Conservation (phyloP, 2,888 invertebrate genomes). For the Phrixothrix hirtus region DNA sequence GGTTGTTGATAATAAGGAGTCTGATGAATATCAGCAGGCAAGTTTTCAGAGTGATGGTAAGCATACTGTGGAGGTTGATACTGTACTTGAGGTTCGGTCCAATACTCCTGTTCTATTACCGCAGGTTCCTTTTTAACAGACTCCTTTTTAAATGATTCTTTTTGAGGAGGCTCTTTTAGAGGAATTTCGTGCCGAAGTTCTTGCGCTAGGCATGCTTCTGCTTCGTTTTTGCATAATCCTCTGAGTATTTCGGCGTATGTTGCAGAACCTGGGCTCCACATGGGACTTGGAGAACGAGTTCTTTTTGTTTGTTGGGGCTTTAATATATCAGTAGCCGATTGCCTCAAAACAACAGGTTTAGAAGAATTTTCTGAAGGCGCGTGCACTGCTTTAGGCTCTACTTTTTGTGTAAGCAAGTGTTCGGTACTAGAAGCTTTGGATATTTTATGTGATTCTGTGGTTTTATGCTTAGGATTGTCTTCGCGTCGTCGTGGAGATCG, state of each 20-base stretch:
- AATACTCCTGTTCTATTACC: constrained; percentile 3
- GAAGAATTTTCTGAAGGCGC: constrained; percentile 10
- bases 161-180: neutral
- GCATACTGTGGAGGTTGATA: constrained; percentile 40
- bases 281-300: constrained; percentile 69
- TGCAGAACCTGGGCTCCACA: constrained; percentile 74
- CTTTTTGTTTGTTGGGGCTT: constrained; percentile 48
- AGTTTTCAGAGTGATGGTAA: constrained; percentile 30
- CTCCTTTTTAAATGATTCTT: neutral
- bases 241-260: constrained; percentile 80
- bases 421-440: neutral
- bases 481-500: constrained; percentile 59
- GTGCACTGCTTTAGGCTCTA: constrained; percentile 12
- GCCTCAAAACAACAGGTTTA: constrained; percentile 18
- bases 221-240: constrained; percentile 52
- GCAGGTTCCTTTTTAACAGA: neutral
- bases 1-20: constrained; percentile 33
- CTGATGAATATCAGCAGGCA: constrained; percentile 18
- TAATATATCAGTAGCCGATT: constrained; percentile 31
- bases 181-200: neutral
- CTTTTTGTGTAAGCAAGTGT: constrained; percentile 4
- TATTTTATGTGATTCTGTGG: neutral
- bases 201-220: constrained; percentile 2
- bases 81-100: constrained; percentile 37
- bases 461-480: constrained; percentile 35